A percentile compares a stretch with the other conserved stretches of the same genome.
phyloP scores from a whole-genome alignment of 2,888 invertebrate species.

The Scaptomyza cyrtandrae region DNA sequence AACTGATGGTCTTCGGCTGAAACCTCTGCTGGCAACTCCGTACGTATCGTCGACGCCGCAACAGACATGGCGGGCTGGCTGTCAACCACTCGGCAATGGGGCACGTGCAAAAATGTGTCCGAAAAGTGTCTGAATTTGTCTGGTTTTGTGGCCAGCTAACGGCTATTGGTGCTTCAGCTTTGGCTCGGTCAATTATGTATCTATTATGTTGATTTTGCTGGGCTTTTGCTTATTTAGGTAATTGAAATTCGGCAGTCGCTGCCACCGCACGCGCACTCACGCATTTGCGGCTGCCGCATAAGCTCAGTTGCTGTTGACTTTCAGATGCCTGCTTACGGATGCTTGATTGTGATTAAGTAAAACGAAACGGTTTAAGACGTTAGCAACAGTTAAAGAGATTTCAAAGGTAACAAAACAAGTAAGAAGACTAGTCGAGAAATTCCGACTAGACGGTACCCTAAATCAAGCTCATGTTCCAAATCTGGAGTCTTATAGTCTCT shows the following conservation, averaged over 20 bases:
- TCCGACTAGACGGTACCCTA: too few species aligned
- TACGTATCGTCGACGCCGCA: conserved; percentile 3
- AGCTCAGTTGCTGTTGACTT: conserved; percentile 2
- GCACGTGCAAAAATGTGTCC: conserved; percentile 64
- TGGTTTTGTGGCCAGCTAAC: conserved; percentile 20
- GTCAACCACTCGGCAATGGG: conserved; percentile 44
- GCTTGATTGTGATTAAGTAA: conserved; percentile 25
- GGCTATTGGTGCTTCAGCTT: conserved; percentile 7
- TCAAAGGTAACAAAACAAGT: conserved; percentile 19
- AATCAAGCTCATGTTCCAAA: too few species aligned
- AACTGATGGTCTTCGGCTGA: conserved; percentile 32
- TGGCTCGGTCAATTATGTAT: conserved; percentile 32
- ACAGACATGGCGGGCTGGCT: conserved; percentile 35
- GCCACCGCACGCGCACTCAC: conserved; percentile 23
- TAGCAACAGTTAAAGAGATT: conserved; percentile 24
- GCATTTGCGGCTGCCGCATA: conserved; percentile 25
- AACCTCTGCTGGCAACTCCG: conserved; percentile 19
- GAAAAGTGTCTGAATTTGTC: conserved; percentile 30
- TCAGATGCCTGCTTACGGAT: conserved; percentile 24
- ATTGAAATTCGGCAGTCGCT: conserved; percentile 71
- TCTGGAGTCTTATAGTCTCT: too few species aligned
- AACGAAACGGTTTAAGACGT: conserved; percentile 29
- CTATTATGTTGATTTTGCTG: conserved; percentile 53
- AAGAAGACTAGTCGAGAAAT: too few species aligned
- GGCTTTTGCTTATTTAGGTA: conserved; percentile 70